These are phyloP conservation scores for Onychorhynchus coronatus DNA, from an alignment of 2,113 vertebrate genomes.

Conservation along the genomic window DNA sequence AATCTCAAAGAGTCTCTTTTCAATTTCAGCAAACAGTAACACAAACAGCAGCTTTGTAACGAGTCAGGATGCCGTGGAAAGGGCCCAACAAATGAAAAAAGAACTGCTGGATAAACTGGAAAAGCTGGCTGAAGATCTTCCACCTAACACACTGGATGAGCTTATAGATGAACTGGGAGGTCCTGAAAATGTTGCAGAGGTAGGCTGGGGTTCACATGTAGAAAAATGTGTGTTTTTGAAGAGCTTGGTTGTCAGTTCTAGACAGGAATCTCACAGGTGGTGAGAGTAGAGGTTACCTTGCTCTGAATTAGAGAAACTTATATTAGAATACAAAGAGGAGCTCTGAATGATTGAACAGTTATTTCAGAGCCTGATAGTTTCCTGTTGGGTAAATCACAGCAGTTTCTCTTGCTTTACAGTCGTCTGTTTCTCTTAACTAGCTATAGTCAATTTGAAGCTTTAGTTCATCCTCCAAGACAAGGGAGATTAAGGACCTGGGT, in stretches of 20 bases:
- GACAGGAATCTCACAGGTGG: not conserved
- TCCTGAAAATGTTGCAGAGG: conserved; percentile 97
- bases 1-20: not conserved
- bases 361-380: not conserved
- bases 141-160: conserved; percentile 95
- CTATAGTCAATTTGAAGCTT: not conserved
- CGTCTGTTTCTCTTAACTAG: not conserved
- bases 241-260: not conserved
- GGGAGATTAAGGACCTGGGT: not conserved
- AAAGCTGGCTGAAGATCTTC: conserved; percentile 87
- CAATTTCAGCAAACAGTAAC: conserved; percentile 80
- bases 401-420: not conserved
- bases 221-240: not conserved
- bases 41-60: conserved; percentile 85
- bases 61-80: conserved; percentile 94
- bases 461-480: not conserved
- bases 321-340: not conserved
- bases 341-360: not conserved
- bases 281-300: not conserved
- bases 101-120: conserved; percentile 91
- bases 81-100: conserved; percentile 94
- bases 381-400: not conserved
- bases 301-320: not conserved
- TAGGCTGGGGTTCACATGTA: conserved; percentile 28
- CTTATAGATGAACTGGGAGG: conserved; percentile 97